Evolutionary conservation across 1,140 invertebrate genomes (phyloP), one percentile per base, ranked within the genome.

Genomic region (Aricia agestis): DNA sequence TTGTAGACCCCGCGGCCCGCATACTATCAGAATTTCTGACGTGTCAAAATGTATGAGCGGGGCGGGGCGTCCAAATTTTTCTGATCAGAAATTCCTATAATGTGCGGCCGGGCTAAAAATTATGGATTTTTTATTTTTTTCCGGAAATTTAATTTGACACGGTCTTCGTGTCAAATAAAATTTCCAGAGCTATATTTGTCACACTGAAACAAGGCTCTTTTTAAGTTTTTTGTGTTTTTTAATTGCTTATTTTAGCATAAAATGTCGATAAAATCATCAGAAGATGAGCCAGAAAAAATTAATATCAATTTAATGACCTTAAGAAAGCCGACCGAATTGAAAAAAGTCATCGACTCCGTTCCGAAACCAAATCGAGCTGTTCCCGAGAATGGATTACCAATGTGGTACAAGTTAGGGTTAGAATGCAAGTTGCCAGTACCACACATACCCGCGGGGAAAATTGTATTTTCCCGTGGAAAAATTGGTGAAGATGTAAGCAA

Each of bases 401-500:
- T 83, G 59, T 92, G 90, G 90, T 87, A 85, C 69, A 78, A 76
- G 68, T 81, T 92, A 6, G 89, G 88, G 0, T 73, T 92, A 72
- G 89, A 92, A 67, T 78, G 79, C 15, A 91, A 92, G 75, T 75
- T 92, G 69, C 90, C 90, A 32, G 83, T 90, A n/a, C 88, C 88
- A 5, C 87, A 90, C 80, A 89, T 90, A 80, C 89, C 90, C 1
- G 74, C 72, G 15, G 86, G 86, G 13, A 88, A 82, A 70, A 86
- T 92, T 69, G 58, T 86, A 31, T 92, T 90, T 75, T 86, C 89
- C 6, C 84, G 89, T 18, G 89, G 89, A 10, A 91, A 82, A 78
- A 87, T 91, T n/a, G 90, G 89, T 1, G 87, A 88, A 82, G 87
- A 91, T 71, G 90, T 92, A 72, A 86, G 89, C 74, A 9, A 89